phyloP scores from a whole-genome alignment of 2,888 invertebrate genomes.

The Ornithoptera alexandrae region DNA sequence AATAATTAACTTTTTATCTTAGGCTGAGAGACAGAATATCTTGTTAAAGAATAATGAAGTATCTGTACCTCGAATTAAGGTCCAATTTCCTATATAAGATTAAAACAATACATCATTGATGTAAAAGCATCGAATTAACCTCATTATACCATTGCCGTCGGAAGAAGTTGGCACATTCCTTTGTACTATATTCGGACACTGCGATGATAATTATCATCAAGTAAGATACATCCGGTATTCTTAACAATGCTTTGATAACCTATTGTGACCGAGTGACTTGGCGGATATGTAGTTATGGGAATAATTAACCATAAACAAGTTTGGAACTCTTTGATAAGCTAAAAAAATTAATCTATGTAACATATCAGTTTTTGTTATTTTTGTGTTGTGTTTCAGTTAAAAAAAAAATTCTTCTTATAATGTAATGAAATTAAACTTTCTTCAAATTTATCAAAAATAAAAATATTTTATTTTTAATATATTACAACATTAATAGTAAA shows the following conservation, averaged over 20 bases:
- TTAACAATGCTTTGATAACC: slow-evolving; percentile 11
- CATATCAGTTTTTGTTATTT: no score
- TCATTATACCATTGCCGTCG: neutral
- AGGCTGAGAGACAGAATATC: neutral
- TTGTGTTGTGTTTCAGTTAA: no score
- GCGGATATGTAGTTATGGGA: no score
- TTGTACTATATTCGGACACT: slow-evolving; percentile 16
- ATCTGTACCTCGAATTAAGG: neutral
- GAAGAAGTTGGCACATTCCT: slow-evolving; percentile 1
- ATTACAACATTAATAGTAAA: no score
- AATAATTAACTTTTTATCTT: no score
- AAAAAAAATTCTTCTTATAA: no score
- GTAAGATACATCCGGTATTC: neutral
- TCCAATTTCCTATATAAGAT: slow-evolving; percentile 3
- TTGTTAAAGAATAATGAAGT: neutral
- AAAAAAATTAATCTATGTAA: no score
- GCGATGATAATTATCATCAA: neutral
- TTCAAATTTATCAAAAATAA: no score
- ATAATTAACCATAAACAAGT: no score
- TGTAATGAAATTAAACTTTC: no score
- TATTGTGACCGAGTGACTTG: neutral
- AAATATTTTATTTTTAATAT: no score
- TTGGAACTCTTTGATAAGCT: no score
- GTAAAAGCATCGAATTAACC: neutral
- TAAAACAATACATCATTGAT: slow-evolving; percentile 17